Evolutionary conservation across 2,797 vertebrate genomes (phyloP), one percentile per base, ranked within the genome.

Genomic region (Champsocephalus esox): DNA sequence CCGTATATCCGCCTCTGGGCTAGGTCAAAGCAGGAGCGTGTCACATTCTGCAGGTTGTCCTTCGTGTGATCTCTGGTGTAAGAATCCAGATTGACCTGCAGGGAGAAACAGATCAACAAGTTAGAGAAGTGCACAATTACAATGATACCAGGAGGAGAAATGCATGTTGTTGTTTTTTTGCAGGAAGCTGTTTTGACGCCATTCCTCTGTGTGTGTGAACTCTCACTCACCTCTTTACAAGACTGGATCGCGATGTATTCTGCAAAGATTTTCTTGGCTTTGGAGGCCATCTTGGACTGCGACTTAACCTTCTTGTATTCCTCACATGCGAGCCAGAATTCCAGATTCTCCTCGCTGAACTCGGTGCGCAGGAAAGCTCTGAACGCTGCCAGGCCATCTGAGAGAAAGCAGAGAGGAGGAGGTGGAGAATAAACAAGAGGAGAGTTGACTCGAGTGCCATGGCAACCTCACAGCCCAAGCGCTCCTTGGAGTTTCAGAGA

Each of bases 231-330:
- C 96, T 99, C 98, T 93, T 99, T 98, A 93, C 97, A 98, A 1
- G 98, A 97, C 95, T 99, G 98, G 91, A 98, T 98, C 0, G 98
- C 98, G 0, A 99, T 98, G 89, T 96, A 99, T 87, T 99, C 98
- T 0, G 96, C 94, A 0, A 97, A 99, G 87, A 99, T 96, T 88
- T 99, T 99, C 94, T 98, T 99, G 87, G 98, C 97, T 89, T 98
- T 99, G 64, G 97, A 96, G 1, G 95, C 91, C 97, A 99, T 97
- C 95, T 99, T 99, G 83, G 98, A 97, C 91, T 99, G 97, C 0
- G 97, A 99, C 88, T 98, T 99, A 89, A 97, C 92, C 90, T 99
- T 99, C 92, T 96, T 98, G 95, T 98, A 99, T 82, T 99, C 97
- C 91, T 99, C 98, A 0, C 98, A 99, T 0, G 97, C 97, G 84